Conservation (phyloP, 2,888 invertebrate genomes). For the Morpho helenor region DNA sequence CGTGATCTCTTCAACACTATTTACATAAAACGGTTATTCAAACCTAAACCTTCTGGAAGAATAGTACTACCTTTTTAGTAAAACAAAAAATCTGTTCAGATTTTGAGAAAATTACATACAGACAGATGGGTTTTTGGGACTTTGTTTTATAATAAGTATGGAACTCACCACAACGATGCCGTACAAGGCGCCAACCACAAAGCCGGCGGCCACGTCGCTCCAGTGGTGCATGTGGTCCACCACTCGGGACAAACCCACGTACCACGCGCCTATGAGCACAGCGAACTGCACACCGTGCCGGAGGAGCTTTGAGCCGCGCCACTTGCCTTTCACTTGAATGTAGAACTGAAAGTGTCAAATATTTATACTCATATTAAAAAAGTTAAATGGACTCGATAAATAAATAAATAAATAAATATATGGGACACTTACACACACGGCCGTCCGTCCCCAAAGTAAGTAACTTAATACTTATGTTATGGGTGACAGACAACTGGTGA, state of each 20-base stretch:
- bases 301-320: conserved; percentile 85
- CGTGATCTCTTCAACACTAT: too few species aligned
- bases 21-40: too few species aligned
- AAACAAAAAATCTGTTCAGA: too few species aligned
- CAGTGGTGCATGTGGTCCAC: conserved; percentile 95
- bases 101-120: too few species aligned
- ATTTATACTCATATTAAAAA: background rate
- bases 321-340: conserved; percentile 86
- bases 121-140: too few species aligned
- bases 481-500: too few species aligned
- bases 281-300: conserved; percentile 86
- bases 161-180: conserved; percentile 75
- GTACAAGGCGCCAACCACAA: conserved; percentile 76
- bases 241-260: conserved; percentile 87
- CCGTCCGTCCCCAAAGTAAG: too few species aligned
- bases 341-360: conserved; percentile 80
- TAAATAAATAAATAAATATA: background rate
- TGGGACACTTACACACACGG: background rate
- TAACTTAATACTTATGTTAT: too few species aligned
- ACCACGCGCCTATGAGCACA: conserved; percentile 83
- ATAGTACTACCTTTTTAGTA: too few species aligned
- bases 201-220: conserved; percentile 91
- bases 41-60: too few species aligned
- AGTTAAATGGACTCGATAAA: too few species aligned
- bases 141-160: too few species aligned